phyloP scores from a whole-genome alignment of 2,797 vertebrate species.

The Galagoides demidoff region DNA sequence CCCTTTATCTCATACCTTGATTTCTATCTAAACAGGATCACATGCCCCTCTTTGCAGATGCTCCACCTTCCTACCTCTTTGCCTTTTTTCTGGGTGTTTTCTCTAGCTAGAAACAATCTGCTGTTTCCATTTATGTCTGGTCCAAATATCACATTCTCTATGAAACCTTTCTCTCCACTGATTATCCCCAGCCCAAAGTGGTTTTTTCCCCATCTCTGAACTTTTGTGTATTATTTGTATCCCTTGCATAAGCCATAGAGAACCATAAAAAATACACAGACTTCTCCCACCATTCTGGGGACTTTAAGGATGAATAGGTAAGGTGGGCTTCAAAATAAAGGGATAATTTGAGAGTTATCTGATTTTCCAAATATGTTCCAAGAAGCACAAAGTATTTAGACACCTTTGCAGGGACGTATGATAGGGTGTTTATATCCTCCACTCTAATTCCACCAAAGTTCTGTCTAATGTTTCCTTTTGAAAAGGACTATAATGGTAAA shows the following conservation, averaged over 20 bases:
- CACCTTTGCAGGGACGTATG: neutral
- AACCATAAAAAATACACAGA: neutral
- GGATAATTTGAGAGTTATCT: neutral
- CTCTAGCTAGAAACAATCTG: neutral
- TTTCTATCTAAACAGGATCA: neutral
- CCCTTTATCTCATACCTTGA: neutral
- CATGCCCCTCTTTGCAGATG: neutral
- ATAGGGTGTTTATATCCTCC: neutral
- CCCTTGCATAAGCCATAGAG: neutral
- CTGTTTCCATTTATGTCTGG: neutral
- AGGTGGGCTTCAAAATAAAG: neutral
- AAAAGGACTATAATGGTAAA: neutral
- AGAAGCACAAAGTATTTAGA: neutral
- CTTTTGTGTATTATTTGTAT: neutral
- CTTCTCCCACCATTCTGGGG: neutral
- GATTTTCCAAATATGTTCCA: constrained; percentile 5
- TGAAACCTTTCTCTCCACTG: neutral
- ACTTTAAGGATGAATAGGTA: neutral
- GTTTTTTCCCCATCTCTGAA: neutral
- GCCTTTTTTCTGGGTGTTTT: neutral
- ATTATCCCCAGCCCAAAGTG: neutral
- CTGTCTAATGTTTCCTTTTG: neutral
- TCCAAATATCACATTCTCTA: neutral
- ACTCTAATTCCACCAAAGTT: neutral
- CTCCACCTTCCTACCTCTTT: neutral